Base-by-base conservation (phyloP, 2,888 invertebrate species). In the Antheraea assamensis region DNA sequence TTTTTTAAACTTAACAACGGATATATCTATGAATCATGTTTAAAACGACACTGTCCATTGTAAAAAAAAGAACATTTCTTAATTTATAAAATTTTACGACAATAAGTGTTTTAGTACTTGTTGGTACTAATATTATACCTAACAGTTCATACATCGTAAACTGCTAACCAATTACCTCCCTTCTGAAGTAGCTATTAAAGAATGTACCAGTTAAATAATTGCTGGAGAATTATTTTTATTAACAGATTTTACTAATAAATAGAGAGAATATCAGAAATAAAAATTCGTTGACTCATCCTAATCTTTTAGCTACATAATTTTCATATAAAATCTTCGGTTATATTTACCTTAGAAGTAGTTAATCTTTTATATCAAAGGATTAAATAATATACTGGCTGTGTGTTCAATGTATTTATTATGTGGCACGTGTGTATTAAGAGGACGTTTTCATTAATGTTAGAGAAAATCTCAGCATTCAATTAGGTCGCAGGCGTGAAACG, bases 401-500 rank as follows among this genome's bases (percentile, higher is more conserved):
- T 68, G 61, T 73, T 70, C 61, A 35, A 68, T 68, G 68, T 68
- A n/a, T 35, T 31, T 68, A 68, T 68, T 68, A 68, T 35, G 68
- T n/a, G n/a, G 68, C 35, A 68, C 68, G n/a, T 68, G 35, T 68
- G n/a, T 68, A n/a, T 10, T 21, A 68, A n/a, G 75, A 78, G 42
- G 73, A 76, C 71, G 79, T 79, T 77, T 79, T 80, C 76, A 78
- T 78, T 78, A 80, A 76, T 81, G 74, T 73, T 70, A 15, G 30
- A 47, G 61, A 61, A 68, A 68, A 72, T 71, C 74, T 75, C 78
- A 77, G 75, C 75, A 81, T 83, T 84, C 82, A 85, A 83, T 85
- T 84, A 85, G 78, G 47, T 24, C 52, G 72, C 52, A 24, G 73
- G 70, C 70, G 52, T 75, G 71, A 74, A 72, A 71, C 79, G 78